Base-by-base conservation (phyloP, 2,113 vertebrate genomes). In the Microtus richardsoni region DNA sequence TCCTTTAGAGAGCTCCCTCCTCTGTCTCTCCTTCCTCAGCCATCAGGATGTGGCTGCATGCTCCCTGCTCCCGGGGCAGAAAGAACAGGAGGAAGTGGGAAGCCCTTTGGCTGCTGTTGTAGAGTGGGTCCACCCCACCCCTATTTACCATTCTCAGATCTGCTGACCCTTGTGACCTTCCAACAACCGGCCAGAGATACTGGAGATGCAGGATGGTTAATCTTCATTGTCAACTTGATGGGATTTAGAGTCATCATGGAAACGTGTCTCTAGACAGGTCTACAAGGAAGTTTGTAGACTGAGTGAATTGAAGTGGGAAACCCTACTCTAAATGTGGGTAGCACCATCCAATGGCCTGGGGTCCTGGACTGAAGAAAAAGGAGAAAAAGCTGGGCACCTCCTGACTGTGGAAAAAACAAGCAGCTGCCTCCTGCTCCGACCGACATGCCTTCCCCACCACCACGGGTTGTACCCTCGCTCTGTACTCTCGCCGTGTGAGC, bases 401-500 rank as follows among this genome's bases (percentile, higher is more conserved):
- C 58, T 64, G 39, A 19, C 24, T 44, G 80, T 44, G 80, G 24
- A 0, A 6, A 4, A 28, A 19, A 14, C 5, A 10, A 41, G 21
- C 82, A 41, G 14, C 58, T 19, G 26, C 60, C 39, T 64, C 82
- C 30, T 0, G 7, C 14, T 19, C 80, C 58, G 5, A 26, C 54
- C 0, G 6, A 22, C 52, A 0, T 0, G 39, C 16, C 58, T 19
- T 41, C 3, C 24, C 80, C 39, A 19, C 52, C 52, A 54, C 22
- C 14, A 17, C 5, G 13, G 24, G 9, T 8, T 62, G 13, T 10
- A 30, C n/a, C 16, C 24, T 41, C 14, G 9, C 24, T 9, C 24
- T 62, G 13, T 10, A 30, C n/a, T 39, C 24, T 41, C 14, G 9
- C 24, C 1, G 14, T 5, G 14, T 44, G 60, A 84, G 14, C n/a